phyloP scores from a whole-genome alignment of 2,797 vertebrate genomes.

The Percopsis omiscomaycus region DNA sequence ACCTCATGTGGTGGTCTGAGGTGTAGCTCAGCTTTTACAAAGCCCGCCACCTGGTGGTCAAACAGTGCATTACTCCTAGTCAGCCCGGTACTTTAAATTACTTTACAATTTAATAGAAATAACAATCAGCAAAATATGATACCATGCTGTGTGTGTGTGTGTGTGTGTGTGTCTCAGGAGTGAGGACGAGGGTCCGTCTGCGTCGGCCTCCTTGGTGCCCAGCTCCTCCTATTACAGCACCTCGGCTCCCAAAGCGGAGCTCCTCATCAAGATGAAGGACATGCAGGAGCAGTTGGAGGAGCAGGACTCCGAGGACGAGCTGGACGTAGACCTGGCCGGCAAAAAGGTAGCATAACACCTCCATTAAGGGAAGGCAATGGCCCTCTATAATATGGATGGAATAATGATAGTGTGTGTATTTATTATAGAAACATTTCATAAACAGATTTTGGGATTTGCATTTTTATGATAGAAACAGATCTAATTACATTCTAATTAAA shows the following conservation, averaged over 20 bases:
- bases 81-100: too few relatives aligned
- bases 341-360: conserved; percentile 84
- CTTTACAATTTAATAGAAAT: too few relatives aligned
- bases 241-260: conserved; percentile 92
- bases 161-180: conserved; percentile 69
- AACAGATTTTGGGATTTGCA: too few relatives aligned
- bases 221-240: conserved; percentile 96
- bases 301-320: conserved; percentile 85
- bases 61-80: background rate
- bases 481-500: too few relatives aligned
- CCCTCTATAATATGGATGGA: background rate
- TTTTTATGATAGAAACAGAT: too few relatives aligned
- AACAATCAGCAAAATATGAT: too few relatives aligned
- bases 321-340: conserved; percentile 84
- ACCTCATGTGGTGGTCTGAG: too few relatives aligned
- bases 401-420: background rate
- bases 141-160: conserved; percentile 1
- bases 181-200: conserved; percentile 70
- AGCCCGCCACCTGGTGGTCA: conserved; percentile 40
- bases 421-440: too few relatives aligned
- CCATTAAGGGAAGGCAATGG: background rate
- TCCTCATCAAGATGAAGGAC: conserved; percentile 96
- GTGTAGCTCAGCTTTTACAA: background rate
- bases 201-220: conserved; percentile 81
- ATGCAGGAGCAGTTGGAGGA: conserved; percentile 82